phyloP scores from a whole-genome alignment of 2,888 invertebrate species.

The Phymatocera aterrima region DNA sequence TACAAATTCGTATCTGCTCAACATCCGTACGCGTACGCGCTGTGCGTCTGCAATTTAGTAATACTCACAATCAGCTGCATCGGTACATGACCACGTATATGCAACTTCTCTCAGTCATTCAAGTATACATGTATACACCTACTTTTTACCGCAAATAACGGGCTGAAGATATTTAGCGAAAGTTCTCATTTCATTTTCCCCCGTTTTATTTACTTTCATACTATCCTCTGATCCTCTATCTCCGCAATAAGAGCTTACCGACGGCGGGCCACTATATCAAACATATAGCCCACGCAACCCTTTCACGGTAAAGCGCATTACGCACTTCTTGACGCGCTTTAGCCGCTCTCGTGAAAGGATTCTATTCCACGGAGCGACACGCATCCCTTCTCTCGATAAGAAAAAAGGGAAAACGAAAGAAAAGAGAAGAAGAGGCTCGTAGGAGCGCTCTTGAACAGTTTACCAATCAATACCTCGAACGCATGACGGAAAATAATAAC shows the following conservation, averaged over 20 bases:
- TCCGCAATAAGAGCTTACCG: not conserved
- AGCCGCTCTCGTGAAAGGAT: conserved; percentile 4
- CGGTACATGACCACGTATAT: too few species aligned
- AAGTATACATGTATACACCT: not conserved
- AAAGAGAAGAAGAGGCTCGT: not conserved
- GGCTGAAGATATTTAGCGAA: not conserved
- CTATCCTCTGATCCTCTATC: not conserved
- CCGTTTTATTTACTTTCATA: conserved; percentile 13
- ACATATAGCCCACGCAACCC: conserved; percentile 25
- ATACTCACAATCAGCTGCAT: too few species aligned
- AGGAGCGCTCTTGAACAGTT: conserved; percentile 9
- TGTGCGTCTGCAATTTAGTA: not conserved
- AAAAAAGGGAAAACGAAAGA: not conserved
- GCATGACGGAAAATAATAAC: not conserved
- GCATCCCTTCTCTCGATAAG: not conserved
- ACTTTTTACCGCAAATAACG: not conserved
- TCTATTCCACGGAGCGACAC: conserved; percentile 8
- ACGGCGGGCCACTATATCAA: conserved; percentile 6
- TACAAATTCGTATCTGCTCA: not conserved
- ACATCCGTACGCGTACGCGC: not conserved
- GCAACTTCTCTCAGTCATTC: too few species aligned
- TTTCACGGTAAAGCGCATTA: conserved; percentile 34
- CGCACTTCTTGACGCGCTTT: conserved; percentile 37
- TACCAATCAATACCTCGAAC: conserved; percentile 26
- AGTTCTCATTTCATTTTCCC: not conserved